Base-by-base conservation (phyloP, 2,888 invertebrate genomes). In the Limnephilus rhombicus region DNA sequence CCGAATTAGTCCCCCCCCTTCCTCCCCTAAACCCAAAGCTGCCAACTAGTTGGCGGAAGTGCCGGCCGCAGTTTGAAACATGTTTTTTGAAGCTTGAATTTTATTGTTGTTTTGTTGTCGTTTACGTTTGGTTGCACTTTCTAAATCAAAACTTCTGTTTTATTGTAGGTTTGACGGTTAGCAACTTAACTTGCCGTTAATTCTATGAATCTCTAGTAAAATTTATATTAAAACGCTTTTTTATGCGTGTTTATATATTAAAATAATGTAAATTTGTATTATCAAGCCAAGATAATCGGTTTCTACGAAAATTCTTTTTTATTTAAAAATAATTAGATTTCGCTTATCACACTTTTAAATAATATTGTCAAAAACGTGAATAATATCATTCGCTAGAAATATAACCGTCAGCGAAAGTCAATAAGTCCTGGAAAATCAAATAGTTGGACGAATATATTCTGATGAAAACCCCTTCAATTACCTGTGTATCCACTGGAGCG, bases 91-190 rank as follows among this genome's bases (percentile, higher is more conserved):
- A 68, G 41, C 88, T 80, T 49, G 31, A 80, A 80, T 89, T 29
- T 68, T 89, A 80, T 68, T 37, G 80, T 68, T 80, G 68, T 89
- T 80, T 89, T n/a, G n/a, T 89, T 89, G 88, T 80, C 80, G 37
- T 86, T 86, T 49, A 68, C 86, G 45, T 86, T 49, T 86, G 80
- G 80, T 34, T 89, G 88, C 88, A 89, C 88, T 89, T 89, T 80
- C 80, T 80, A 89, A 89, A 89, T 80, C 85, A 24, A 41, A 37
- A 83, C 24, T 68, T 68, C 68, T 68, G 24, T 9, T 68, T 68
- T 68, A 68, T 68, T 68, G 53, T 53, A 53, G 24, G 24, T 68
- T 68, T 68, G 24, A 24, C 7, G 24, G 68, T 68, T 68, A 68
- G n/a, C 1, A 68, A 68, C 68, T 68, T 68, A n/a, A 68, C 68